phyloP scores from a whole-genome alignment of 30 jellyfish, hydroid and myxozoan species.

The Hydractinia echinata region DNA sequence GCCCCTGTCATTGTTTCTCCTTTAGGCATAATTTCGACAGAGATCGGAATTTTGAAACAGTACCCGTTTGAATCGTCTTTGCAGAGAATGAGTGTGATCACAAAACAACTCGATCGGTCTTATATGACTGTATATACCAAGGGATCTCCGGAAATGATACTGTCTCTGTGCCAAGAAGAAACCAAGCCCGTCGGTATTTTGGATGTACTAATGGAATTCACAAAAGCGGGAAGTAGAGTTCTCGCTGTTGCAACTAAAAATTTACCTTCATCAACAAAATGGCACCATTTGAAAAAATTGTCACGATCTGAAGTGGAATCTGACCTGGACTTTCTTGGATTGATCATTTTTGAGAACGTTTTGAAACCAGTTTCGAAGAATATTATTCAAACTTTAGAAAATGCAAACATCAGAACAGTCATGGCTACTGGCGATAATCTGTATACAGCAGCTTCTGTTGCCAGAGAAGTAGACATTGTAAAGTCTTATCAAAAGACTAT shows the following conservation, averaged over 20 bases:
- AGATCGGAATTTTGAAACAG: conserved; percentile 15
- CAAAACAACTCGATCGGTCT: neutral
- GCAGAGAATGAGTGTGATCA: conserved; percentile 40
- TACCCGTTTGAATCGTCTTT: conserved; percentile 39
- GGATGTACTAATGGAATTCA: neutral
- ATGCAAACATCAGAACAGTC: conserved; percentile 38
- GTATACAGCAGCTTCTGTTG: conserved; percentile 44
- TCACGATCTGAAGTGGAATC: conserved; percentile 35
- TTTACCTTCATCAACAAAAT: conserved; percentile 8
- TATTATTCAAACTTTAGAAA: conserved; percentile 5
- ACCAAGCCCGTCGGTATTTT: conserved; percentile 15
- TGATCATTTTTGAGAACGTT: conserved; percentile 34
- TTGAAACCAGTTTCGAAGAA: conserved; percentile 8
- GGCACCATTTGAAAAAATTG: conserved; percentile 18
- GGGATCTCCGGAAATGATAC: conserved; percentile 48
- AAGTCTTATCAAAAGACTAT: conserved; percentile 12
- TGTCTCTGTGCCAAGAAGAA: conserved; percentile 6
- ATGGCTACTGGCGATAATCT: conserved; percentile 72
- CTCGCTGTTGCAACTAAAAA: conserved; percentile 31
- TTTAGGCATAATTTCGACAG: neutral
- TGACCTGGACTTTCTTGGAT: conserved; percentile 34
- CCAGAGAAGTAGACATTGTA: conserved; percentile 22
- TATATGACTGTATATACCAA: conserved; percentile 9
- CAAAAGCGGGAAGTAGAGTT: conserved; percentile 31
- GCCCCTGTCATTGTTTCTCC: neutral